A percentile compares a stretch with the other conserved stretches of the same genome.
Evolutionary conservation across 2,888 invertebrate species (phyloP).

Genomic region (Steinernema hermaphroditum): DNA sequence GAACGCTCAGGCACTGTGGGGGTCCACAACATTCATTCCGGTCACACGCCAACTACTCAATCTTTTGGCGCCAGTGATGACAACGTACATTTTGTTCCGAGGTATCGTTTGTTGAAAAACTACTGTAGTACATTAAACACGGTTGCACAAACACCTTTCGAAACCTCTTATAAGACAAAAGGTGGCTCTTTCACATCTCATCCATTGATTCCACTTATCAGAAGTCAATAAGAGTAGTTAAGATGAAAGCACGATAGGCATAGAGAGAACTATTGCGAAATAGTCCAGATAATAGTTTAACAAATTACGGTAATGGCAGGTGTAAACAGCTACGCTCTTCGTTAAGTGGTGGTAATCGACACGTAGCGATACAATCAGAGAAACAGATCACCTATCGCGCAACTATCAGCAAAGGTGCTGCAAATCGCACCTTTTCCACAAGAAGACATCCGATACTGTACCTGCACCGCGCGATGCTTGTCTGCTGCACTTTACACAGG

Average conservation of each 20-base stretch:
- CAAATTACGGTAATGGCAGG: neutral
- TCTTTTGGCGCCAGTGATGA: neutral
- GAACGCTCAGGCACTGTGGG: conserved; percentile 5
- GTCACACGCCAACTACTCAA: conserved; percentile 8
- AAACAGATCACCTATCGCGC: no score
- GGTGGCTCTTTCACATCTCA: neutral
- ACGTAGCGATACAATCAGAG: no score
- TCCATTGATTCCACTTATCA: neutral
- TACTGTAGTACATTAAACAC: neutral
- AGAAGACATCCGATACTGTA: conserved; percentile 21
- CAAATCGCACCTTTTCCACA: neutral
- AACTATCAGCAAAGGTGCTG: neutral
- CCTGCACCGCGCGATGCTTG: neutral
- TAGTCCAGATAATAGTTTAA: no score
- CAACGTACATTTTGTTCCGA: neutral
- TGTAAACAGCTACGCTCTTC: neutral
- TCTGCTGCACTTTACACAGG: conserved; percentile 17
- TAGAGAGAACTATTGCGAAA: no score
- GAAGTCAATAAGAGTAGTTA: no score
- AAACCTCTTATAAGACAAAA: neutral
- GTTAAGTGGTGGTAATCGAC: no score
- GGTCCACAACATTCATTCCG: neutral
- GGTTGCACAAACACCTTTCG: neutral
- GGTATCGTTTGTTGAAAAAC: neutral
- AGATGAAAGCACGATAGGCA: no score